Evolutionary conservation across 2,888 invertebrate species (phyloP), one percentile per base, ranked within the genome.

Genomic region (Strigamia maritima): DNA sequence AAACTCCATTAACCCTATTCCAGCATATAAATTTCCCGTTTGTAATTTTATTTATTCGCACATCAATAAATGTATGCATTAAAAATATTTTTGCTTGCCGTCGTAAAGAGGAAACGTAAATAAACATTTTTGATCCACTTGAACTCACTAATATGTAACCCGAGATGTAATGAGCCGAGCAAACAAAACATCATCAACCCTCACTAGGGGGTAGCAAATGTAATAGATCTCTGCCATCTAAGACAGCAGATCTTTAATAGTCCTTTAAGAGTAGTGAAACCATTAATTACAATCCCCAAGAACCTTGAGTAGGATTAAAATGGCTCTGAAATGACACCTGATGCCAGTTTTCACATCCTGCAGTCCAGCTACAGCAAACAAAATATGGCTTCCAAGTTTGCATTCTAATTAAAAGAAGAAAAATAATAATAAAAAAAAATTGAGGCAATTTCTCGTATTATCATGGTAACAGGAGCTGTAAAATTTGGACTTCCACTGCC

Each of bases 151-250:
- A 24, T 26, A 65, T 26, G 65, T 49, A 65, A 65, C 65, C 24
- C 7, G 28, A 24, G 65, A 65, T 26, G 65, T 65, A 65, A 65
- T 65, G 65, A 65, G 65, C 26, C 65, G 65, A 65, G 65, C 26
- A 65, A 65, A 65, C 65, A 65, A 65, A 65, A 65, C 65, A 26
- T 65, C 65, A 26, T 65, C 65, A 65, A 65, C 65, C 24, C 65
- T 65, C 65, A 65, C 65, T 65, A 65, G 65, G 65, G 65, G 65
- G 65, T 26, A 65, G 26, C 65, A 24, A 65, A 65, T 26, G 65
- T 65, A 65, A 65, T 65, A 24, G 26, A 65, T 65, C 65, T 65
- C 65, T 65, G 65, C 65, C 65, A 65, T 65, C 65, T 65, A 24
- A 28, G 65, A 65, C 16, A 10, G 26, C 24, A 65, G 24, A 65